phyloP scores from a whole-genome alignment of 2,888 invertebrate species.

The Zaprionus obscuricornis region DNA sequence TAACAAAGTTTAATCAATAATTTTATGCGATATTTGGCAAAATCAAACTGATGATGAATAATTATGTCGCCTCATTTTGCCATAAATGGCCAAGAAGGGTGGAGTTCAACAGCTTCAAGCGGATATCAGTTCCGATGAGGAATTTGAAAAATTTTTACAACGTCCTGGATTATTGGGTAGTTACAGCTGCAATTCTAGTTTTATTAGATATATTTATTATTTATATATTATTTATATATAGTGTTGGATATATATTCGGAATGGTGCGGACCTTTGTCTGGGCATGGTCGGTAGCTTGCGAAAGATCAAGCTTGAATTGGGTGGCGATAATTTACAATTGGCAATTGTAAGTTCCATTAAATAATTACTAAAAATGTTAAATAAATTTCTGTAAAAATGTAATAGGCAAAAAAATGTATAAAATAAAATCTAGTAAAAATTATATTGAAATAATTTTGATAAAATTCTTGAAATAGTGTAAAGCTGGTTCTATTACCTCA shows the following conservation, averaged over 20 bases:
- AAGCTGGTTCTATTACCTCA: conserved; percentile 90
- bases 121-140: conserved; percentile 92
- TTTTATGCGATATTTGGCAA: conserved; percentile 25
- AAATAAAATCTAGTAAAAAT: too few relatives aligned
- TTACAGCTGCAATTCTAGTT: too few relatives aligned
- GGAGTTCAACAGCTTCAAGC: conserved; percentile 90
- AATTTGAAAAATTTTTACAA: conserved; percentile 91
- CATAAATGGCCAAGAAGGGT: conserved; percentile 89
- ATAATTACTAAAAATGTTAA: conserved; percentile 2
- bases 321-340: conserved; percentile 91
- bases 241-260: conserved; percentile 95
- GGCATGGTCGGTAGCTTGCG: conserved; percentile 94
- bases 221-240: conserved; percentile 68
- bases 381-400: too few relatives aligned
- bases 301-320: conserved; percentile 94
- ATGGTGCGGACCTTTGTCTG: conserved; percentile 95
- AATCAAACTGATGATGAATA: conserved; percentile 11
- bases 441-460: background rate
- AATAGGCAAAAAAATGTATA: too few relatives aligned
- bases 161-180: conserved; percentile 91
- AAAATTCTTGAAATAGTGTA: conserved; percentile 82
- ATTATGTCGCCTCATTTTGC: conserved; percentile 48
- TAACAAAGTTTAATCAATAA: conserved; percentile 59
- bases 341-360: conserved; percentile 85
- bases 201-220: background rate